Conservation (phyloP, 1,140 invertebrate species). For the Galendromus occidentalis region DNA sequence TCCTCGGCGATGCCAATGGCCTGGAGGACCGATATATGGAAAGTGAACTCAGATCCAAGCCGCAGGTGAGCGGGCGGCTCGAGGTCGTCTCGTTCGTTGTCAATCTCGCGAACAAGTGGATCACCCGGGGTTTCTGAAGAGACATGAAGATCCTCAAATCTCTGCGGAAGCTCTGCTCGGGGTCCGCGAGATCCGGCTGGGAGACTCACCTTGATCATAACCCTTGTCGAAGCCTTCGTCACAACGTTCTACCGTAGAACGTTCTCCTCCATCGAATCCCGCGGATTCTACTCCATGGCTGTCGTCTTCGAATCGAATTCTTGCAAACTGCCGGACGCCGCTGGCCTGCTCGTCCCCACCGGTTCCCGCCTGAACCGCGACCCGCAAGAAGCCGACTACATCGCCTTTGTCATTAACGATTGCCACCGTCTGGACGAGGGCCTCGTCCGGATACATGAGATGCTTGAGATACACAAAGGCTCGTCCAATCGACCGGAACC, state of each 20-base stretch:
- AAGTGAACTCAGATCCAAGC: slow-evolving; percentile 77
- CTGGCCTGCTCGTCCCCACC: slow-evolving; percentile 42
- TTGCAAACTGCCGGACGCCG: slow-evolving; percentile 65
- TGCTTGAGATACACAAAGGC: slow-evolving; percentile 95
- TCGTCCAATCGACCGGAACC: slow-evolving; percentile 93
- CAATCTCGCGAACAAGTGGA: too few species aligned
- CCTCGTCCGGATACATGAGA: slow-evolving; percentile 71
- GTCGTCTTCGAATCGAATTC: slow-evolving; percentile 59
- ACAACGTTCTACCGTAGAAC: not conserved
- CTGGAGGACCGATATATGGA: slow-evolving; percentile 87
- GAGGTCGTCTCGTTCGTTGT: slow-evolving; percentile 33
- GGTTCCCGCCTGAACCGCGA: slow-evolving; percentile 79
- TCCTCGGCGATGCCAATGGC: slow-evolving; percentile 81
- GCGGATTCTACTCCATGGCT: not conserved
- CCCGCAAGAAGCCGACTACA: slow-evolving; percentile 82
- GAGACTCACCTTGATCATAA: slow-evolving; percentile 24
- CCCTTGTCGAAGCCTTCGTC: slow-evolving; percentile 11
- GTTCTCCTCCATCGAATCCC: not conserved
- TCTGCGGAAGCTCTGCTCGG: too few species aligned
- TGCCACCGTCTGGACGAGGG: slow-evolving; percentile 87
- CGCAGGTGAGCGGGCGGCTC: slow-evolving; percentile 62
- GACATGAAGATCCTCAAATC: too few species aligned
- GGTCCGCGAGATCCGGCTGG: not conserved
- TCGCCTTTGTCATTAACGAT: slow-evolving; percentile 99
- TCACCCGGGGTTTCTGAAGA: too few species aligned